Conservation (phyloP, 2,797 vertebrate genomes). For the Neoniphon sammara region DNA sequence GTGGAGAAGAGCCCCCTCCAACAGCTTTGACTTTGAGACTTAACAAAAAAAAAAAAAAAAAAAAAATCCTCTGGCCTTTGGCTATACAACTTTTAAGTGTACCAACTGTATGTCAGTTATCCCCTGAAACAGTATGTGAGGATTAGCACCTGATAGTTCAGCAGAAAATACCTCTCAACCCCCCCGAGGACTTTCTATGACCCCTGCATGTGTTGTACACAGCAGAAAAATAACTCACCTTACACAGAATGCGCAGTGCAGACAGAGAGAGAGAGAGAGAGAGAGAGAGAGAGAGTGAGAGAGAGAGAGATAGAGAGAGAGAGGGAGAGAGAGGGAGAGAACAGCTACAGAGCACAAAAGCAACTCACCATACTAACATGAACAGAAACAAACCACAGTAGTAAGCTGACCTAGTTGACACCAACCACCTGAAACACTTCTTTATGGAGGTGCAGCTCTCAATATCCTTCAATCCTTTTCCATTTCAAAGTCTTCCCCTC, state of each 20-base stretch:
- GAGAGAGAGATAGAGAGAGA: slow-evolving; percentile 14
- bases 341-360: slow-evolving; percentile 32
- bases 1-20: slow-evolving; percentile 17
- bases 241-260: slow-evolving; percentile 19
- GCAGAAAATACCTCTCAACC: slow-evolving; percentile 46
- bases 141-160: slow-evolving; percentile 66
- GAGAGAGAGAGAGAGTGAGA: slow-evolving; percentile 16
- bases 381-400: slow-evolving; percentile 44
- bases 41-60: background rate
- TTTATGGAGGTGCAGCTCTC: slow-evolving; percentile 26
- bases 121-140: slow-evolving; percentile 43
- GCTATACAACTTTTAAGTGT: slow-evolving; percentile 24
- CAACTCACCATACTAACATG: slow-evolving; percentile 40
- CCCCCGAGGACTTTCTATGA: slow-evolving; percentile 47
- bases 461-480: slow-evolving; percentile 26
- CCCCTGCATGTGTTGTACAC: slow-evolving; percentile 46
- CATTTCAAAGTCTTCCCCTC: slow-evolving; percentile 40
- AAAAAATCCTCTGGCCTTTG: slow-evolving; percentile 27
- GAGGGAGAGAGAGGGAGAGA: slow-evolving; percentile 30
- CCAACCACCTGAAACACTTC: slow-evolving; percentile 31
- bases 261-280: slow-evolving; percentile 23
- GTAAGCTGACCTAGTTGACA: slow-evolving; percentile 57
- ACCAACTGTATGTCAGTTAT: slow-evolving; percentile 34
- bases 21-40: slow-evolving; percentile 41
- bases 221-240: slow-evolving; percentile 29